Evolutionary conservation across 2,888 invertebrate species (phyloP), one percentile per base, ranked within the genome.

Genomic region (Carabus problematicus): DNA sequence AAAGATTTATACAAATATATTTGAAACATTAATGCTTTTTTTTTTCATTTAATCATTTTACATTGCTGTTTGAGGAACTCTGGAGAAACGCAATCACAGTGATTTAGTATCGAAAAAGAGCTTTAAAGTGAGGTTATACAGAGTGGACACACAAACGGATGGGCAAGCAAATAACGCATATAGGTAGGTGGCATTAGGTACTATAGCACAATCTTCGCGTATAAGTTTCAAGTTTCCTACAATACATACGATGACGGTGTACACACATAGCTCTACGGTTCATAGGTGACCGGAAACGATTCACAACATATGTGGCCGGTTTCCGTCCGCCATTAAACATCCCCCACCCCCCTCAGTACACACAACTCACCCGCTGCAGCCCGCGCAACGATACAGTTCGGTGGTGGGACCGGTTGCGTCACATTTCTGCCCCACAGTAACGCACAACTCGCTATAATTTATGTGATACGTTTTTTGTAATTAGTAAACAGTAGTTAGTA

Each of bases 231-330:
- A 67, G 60, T 68, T 68, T 55, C 68, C 8, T 49, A 12, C 16
- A 49, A 3, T 49, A 49, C 16, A n/a, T 16, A 43, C 43, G 43
- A n/a, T 49, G 16, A 8, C 8, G 49, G 14, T 9, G 43, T 54
- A 52, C 43, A 29, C 61, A 18, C 54, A 18, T 12, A 41, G 12
- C 47, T 52, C n/a, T n/a, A 29, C 40, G 45, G 77, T 77, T 77
- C 77, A 79, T 79, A 80, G 80, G 80, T 80, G 79, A 79, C 80
- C 80, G 81, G 80, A 80, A 79, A 75, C 76, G 75, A 75, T 75
- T 75, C 76, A 76, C 78, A 76, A 76, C 81, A 81, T 80, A 78
- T 80, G 80, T 77, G 78, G 75, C 77, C 76, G 77, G 69, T 79
- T 79, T 81, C 80, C 81, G 79, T 75, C 75, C 74, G 74, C 75